Evolutionary conservation across 2,113 vertebrate species (phyloP).

Genomic region (Syrrhaptes paradoxus): DNA sequence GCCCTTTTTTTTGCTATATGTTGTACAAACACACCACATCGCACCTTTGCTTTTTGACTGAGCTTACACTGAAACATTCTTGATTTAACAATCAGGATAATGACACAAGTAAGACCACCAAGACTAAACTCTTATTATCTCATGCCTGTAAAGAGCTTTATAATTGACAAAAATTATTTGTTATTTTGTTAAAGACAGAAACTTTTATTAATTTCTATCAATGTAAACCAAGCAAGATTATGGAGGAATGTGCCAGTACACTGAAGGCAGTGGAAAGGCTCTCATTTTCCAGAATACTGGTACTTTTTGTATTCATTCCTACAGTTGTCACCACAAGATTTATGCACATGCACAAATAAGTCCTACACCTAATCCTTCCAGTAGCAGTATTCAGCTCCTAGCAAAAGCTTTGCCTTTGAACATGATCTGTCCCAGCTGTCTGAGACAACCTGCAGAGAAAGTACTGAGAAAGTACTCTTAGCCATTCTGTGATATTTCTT

Average conservation of each 20-base stretch:
- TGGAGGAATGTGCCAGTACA: neutral
- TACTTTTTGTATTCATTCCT: neutral
- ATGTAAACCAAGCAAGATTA: neutral
- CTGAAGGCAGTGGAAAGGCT: neutral
- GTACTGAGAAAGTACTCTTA: neutral
- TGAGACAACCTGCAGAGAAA: neutral
- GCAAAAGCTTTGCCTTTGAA: neutral
- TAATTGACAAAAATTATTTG: neutral
- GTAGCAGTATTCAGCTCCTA: neutral
- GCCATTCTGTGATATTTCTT: neutral
- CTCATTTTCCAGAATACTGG: neutral
- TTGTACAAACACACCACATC: neutral
- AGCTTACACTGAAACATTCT: neutral
- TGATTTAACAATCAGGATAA: neutral
- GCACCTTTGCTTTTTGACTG: neutral
- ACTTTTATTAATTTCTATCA: neutral
- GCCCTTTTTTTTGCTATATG: neutral
- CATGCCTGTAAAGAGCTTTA: neutral
- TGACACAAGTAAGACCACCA: neutral
- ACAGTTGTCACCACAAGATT: neutral
- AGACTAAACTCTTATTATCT: neutral
- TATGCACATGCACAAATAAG: neutral
- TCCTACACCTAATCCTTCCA: neutral
- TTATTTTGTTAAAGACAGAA: neutral
- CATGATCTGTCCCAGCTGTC: neutral